Evolutionary conservation across 2,113 vertebrate genomes (phyloP).

Genomic region (Planiliza haematocheilus): DNA sequence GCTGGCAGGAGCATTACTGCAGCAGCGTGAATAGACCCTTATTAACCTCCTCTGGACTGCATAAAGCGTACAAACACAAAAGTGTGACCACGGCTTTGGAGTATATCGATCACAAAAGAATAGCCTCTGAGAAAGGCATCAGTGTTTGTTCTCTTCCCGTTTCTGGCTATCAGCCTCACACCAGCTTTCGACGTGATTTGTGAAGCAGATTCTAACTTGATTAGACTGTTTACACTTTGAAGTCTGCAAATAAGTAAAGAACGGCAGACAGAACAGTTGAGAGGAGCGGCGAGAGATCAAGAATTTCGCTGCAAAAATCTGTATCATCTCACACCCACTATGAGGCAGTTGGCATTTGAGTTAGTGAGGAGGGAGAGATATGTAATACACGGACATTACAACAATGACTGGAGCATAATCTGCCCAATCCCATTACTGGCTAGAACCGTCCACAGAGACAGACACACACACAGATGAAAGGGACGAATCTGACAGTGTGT

Average conservation of each 20-base stretch:
- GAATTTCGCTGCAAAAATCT: conserved; percentile 39
- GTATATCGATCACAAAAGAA: conserved; percentile 25
- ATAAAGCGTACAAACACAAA: conserved; percentile 9
- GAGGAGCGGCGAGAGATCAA: conserved; percentile 14
- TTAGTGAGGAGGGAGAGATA: conserved; percentile 64
- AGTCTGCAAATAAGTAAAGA: conserved; percentile 10
- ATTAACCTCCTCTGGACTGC: conserved; percentile 47
- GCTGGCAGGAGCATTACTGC: conserved; percentile 38
- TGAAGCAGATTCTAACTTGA: conserved; percentile 49
- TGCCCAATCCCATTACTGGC: conserved; percentile 73
- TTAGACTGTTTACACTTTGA: conserved; percentile 49
- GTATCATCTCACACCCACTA: conserved; percentile 45
- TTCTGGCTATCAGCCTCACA: conserved; percentile 16
- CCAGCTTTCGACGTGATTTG: conserved; percentile 23
- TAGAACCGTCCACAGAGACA: conserved; percentile 45
- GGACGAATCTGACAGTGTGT: conserved; percentile 27
- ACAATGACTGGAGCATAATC: conserved; percentile 70
- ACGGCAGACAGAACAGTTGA: conserved; percentile 6
- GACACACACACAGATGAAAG: conserved; percentile 41
- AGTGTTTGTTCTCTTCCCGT: conserved; percentile 4
- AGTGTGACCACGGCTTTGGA: conserved; percentile 3
- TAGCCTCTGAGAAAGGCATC: conserved; percentile 26
- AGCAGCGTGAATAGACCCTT: conserved; percentile 37
- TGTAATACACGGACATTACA: conserved; percentile 78
- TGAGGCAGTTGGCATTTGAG: conserved; percentile 44